A percentile compares a stretch with the other conserved stretches of the same genome.
phyloP scores from a whole-genome alignment of 2,888 invertebrate genomes.

The Lithophane leautieri region DNA sequence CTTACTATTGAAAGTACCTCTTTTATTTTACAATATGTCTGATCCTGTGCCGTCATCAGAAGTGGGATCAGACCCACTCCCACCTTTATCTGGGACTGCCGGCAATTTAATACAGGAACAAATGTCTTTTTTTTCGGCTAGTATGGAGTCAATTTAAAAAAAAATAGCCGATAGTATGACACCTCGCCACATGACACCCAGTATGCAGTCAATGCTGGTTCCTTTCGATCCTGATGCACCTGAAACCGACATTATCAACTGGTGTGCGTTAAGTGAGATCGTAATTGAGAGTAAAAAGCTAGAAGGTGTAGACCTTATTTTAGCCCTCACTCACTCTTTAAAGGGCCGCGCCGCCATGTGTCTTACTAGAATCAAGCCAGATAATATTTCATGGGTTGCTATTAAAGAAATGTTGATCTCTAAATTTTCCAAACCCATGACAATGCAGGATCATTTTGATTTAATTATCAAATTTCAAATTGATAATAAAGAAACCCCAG shows the following conservation, averaged over 20 bases:
- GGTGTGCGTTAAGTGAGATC: conserved; percentile 3
- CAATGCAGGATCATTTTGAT: too few relatives aligned
- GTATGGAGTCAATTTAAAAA: neutral
- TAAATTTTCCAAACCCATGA: too few relatives aligned
- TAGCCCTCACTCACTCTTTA: too few relatives aligned
- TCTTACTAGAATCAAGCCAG: too few relatives aligned
- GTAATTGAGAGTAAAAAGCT: too few relatives aligned
- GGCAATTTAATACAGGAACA: conserved; percentile 1
- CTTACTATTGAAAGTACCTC: too few relatives aligned
- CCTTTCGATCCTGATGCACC: neutral
- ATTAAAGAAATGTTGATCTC: too few relatives aligned
- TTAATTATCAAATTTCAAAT: too few relatives aligned
- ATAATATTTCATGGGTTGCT: too few relatives aligned
- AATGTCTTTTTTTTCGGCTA: neutral
- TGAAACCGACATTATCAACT: neutral
- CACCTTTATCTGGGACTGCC: neutral
- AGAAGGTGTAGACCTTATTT: too few relatives aligned
- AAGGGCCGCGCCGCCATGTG: too few relatives aligned
- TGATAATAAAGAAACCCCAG: neutral
- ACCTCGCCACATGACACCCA: too few relatives aligned
- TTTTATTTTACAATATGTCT: neutral
- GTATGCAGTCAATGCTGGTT: neutral
- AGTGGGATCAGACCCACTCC: conserved; percentile 3
- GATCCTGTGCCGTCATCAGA: conserved; percentile 4
- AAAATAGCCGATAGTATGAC: neutral